A percentile compares a stretch with the other conserved stretches of the same genome.
Conservation (phyloP, 2,888 invertebrate genomes). For the Drosophila quasianomalipes region DNA sequence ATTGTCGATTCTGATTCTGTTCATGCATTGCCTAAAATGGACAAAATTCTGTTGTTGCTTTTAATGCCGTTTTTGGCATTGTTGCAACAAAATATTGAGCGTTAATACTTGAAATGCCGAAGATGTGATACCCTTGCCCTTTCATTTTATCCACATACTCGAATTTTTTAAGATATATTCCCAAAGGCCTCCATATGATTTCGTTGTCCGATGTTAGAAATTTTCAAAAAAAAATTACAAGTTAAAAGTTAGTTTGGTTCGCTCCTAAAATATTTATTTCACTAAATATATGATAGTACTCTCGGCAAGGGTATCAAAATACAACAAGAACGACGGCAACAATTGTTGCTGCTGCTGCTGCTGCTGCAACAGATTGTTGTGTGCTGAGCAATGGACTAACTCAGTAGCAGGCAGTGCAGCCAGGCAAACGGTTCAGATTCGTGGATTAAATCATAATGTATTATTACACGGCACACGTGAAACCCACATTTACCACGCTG, state of each 20-base stretch:
- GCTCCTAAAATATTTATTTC: background rate
- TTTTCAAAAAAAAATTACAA: background rate
- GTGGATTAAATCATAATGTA: constrained; percentile 49
- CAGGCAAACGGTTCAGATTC: constrained; percentile 47
- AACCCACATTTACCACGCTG: constrained; percentile 77
- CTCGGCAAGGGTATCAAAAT: background rate
- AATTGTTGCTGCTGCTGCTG: constrained; percentile 5
- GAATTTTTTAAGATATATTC: background rate
- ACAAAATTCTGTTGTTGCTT: constrained; percentile 62
- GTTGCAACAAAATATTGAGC: constrained; percentile 29
- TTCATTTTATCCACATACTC: background rate
- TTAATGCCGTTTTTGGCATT: constrained; percentile 45
- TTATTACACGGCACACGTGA: constrained; percentile 73
- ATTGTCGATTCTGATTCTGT: constrained; percentile 5
- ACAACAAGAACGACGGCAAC: background rate
- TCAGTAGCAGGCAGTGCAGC: constrained; percentile 61
- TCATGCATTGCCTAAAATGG: constrained; percentile 71
- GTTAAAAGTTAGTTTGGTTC: background rate
- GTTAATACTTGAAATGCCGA: background rate
- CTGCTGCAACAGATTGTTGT: constrained; percentile 24
- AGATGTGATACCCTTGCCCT: constrained; percentile 7
- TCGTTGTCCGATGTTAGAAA: background rate
- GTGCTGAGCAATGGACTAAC: constrained; percentile 7
- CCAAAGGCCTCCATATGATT: background rate
- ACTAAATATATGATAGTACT: background rate